These are phyloP conservation scores for Montipora efflorescens DNA, from an alignment of 64 coral and sea anemone genomes.

Conservation along the genomic window DNA sequence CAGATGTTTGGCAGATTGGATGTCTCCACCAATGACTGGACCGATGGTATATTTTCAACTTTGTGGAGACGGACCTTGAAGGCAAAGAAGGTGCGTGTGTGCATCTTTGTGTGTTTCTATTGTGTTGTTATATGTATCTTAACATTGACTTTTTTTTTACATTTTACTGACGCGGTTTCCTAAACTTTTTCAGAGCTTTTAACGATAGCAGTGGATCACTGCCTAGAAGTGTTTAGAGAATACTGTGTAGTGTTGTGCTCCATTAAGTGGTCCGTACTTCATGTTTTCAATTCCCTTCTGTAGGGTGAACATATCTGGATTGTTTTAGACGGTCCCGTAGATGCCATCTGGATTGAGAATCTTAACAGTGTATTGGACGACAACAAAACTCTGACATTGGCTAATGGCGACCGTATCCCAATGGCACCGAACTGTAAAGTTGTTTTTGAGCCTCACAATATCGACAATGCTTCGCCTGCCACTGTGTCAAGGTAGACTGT, in stretches of 20 bases:
- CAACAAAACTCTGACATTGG: constrained; percentile 92
- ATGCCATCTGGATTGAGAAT: constrained; percentile 99
- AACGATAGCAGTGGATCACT: too few relatives aligned
- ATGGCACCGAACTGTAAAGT: constrained; percentile 91
- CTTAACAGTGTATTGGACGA: constrained; percentile 97
- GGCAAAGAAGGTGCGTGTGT: constrained; percentile 77
- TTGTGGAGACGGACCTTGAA: constrained; percentile 94
- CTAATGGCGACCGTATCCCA: constrained; percentile 94
- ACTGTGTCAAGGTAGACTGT: constrained; percentile 85
- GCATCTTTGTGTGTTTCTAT: background rate
- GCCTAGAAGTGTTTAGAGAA: too few relatives aligned
- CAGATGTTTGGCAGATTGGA: constrained; percentile 99
- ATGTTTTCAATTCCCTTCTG: background rate
- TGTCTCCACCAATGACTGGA: constrained; percentile 98
- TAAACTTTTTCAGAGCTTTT: too few relatives aligned
- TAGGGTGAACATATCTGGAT: constrained; percentile 97
- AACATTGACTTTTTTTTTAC: too few relatives aligned
- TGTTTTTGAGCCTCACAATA: constrained; percentile 96
- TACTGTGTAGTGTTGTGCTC: too few relatives aligned
- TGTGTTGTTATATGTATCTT: too few relatives aligned
- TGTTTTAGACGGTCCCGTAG: constrained; percentile 95
- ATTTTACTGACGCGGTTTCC: too few relatives aligned
- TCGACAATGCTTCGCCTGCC: constrained; percentile 95
- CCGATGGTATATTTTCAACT: constrained; percentile 97
- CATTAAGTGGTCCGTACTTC: too few relatives aligned